Conservation (phyloP, 1,140 invertebrate genomes). For the Scaptodrosophila lebanonensis region DNA sequence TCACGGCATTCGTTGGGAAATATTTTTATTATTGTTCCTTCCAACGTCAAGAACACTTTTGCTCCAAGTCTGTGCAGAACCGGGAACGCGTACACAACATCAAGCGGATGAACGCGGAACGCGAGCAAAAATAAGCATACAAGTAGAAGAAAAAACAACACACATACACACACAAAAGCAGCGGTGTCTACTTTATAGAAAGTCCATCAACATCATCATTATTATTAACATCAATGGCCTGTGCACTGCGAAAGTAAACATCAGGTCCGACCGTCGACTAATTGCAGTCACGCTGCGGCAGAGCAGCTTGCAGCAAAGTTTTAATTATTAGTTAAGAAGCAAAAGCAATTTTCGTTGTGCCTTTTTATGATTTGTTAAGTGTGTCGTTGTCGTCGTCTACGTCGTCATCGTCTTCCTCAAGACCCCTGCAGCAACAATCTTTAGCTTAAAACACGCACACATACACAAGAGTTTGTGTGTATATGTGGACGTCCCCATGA, state of each 20-base stretch:
- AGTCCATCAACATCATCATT: neutral
- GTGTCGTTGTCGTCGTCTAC: too few species aligned
- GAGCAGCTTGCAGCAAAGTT: neutral
- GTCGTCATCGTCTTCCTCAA: too few species aligned
- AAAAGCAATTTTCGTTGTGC: neutral
- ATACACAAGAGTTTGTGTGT: neutral
- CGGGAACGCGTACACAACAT: constrained; percentile 1
- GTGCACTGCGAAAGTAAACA: constrained; percentile 31
- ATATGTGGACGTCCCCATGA: neutral
- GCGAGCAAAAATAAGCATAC: too few species aligned
- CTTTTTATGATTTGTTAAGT: too few species aligned
- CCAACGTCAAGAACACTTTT: neutral
- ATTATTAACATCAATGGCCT: too few species aligned
- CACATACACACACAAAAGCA: neutral
- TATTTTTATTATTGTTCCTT: too few species aligned
- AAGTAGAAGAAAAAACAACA: neutral
- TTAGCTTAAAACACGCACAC: too few species aligned
- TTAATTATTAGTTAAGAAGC: neutral
- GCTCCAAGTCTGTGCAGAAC: constrained; percentile 4
- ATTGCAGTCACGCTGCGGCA: neutral
- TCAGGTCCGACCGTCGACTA: constrained; percentile 9
- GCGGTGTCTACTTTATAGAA: constrained; percentile 2
- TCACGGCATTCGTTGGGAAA: too few species aligned
- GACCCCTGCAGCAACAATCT: too few species aligned
- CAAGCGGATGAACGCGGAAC: neutral